These are phyloP conservation scores for Octomys mimax DNA, from an alignment of 2,797 vertebrate species.

Conservation along the genomic window DNA sequence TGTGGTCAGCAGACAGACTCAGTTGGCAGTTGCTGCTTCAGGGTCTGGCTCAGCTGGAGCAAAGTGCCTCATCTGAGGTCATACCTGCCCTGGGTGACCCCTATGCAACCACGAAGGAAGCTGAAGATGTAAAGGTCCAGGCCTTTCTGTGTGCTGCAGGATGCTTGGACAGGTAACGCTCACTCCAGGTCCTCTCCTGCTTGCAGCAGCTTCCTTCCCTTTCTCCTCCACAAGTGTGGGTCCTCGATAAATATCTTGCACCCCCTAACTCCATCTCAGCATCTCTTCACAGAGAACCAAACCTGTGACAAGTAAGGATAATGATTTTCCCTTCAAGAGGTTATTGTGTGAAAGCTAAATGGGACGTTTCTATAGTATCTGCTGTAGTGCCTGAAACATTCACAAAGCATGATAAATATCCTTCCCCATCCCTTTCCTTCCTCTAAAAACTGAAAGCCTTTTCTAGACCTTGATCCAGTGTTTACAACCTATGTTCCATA, in stretches of 20 bases:
- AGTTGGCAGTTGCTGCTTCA: not conserved
- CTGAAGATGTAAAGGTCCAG: not conserved
- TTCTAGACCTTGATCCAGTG: not conserved
- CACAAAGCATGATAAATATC: constrained; percentile 46
- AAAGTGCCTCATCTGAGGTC: not conserved
- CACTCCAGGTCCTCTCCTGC: not conserved
- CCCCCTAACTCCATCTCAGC: not conserved
- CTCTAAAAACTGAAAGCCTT: not conserved
- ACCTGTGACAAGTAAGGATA: constrained; percentile 15
- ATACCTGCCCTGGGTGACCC: not conserved
- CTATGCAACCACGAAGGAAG: not conserved
- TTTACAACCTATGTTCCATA: constrained; percentile 56
- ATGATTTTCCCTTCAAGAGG: constrained; percentile 57
- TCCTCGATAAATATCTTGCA: constrained; percentile 45
- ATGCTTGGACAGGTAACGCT: fast-evolving
- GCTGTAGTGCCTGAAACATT: not conserved
- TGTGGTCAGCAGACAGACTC: not conserved
- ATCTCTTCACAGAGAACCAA: constrained; percentile 34
- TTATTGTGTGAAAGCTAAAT: constrained; percentile 8
- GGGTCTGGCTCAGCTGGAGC: not conserved
- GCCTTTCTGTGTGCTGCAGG: not conserved
- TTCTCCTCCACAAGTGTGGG: not conserved
- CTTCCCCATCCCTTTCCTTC: not conserved
- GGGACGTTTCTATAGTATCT: not conserved
- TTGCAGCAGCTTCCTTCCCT: not conserved